Base-by-base conservation (phyloP, 2,888 invertebrate species). In the Craniophora ligustri region DNA sequence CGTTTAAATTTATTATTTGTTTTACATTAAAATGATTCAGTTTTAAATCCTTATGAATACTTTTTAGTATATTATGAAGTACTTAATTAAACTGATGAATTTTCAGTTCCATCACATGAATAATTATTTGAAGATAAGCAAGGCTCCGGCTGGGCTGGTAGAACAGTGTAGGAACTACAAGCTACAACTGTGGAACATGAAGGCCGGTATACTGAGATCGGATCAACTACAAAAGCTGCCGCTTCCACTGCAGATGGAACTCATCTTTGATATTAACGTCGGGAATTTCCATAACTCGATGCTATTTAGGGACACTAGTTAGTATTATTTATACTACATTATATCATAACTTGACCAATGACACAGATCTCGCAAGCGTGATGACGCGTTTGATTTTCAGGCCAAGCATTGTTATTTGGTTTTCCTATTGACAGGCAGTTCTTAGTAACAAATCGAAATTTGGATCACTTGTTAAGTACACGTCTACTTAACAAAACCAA, bases 231-330 rank as follows among this genome's bases (percentile, higher is more conserved):
- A 85, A 16, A 82, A 85, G 49, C 72, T 93, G 11, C 93, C 93
- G 0, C 61, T 84, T 1, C 80, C 92, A 0, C 61, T 93, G 47
- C 90, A 88, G 61, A 92, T 89, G 89, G 93, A 93, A 65, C 82
- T 93, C 11, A 90, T 92, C 28, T 93, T 92, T 48, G 93, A 93
- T 59, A 90, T 92, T 28, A 93, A 92, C 48, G 87, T 93, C 10
- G 85, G 82, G 14, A 84, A 87, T 57, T 91, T 92, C 50, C 91
- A 92, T 69, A 85, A 85, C 41, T 87, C 92, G 0, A 47, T 91
- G 45, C 65, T 93, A 10, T 89, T 93, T 72, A 79, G 84, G 59
- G 81, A 91, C 16, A 81, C 86, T 15, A 81, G 91, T 91, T 57
- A 77, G 77, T 64, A 60, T 58, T 21, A 39, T 51, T 38, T 18